phyloP scores from a whole-genome alignment of 2,888 invertebrate genomes.

The Campoletis raptor region DNA sequence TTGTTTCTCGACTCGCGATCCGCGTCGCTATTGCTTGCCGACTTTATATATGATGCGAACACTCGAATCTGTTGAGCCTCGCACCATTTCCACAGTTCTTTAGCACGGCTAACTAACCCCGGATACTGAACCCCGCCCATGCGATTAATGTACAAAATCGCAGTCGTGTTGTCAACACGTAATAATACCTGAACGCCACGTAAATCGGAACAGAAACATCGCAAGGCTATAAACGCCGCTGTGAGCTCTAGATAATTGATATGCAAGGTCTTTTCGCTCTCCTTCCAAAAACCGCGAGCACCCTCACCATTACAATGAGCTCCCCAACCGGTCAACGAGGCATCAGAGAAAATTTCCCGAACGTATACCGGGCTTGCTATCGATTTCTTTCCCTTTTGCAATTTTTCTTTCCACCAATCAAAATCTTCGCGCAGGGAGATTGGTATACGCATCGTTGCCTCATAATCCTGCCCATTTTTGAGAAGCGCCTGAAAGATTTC shows the following conservation, averaged over 20 bases:
- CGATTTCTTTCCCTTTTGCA: slow-evolving; percentile 30
- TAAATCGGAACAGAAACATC: slow-evolving; percentile 60
- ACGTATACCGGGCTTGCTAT: slow-evolving; percentile 40
- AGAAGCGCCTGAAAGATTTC: slow-evolving; percentile 44
- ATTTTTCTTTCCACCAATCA: slow-evolving; percentile 50
- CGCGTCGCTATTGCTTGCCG: slow-evolving; percentile 63
- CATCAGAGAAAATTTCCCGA: slow-evolving; percentile 52
- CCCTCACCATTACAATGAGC: slow-evolving; percentile 58
- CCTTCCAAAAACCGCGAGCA: slow-evolving; percentile 57
- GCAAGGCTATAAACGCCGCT: slow-evolving; percentile 61
- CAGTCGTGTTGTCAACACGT: slow-evolving; percentile 66
- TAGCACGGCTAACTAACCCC: slow-evolving; percentile 53
- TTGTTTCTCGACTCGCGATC: slow-evolving; percentile 70
- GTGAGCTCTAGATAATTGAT: slow-evolving; percentile 69
- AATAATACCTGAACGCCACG: slow-evolving; percentile 51
- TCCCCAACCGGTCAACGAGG: slow-evolving; percentile 59
- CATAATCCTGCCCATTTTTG: slow-evolving; percentile 39
- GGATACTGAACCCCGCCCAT: slow-evolving; percentile 68
- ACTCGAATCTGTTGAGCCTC: slow-evolving; percentile 63
- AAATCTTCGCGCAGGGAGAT: slow-evolving; percentile 46
- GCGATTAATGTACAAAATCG: slow-evolving; percentile 68
- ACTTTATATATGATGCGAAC: slow-evolving; percentile 69
- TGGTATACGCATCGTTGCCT: slow-evolving; percentile 46
- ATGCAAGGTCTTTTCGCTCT: slow-evolving; percentile 53
- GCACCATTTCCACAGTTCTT: slow-evolving; percentile 68